Evolutionary conservation across 2,113 vertebrate species (phyloP).

Genomic region (Edolisoma coerulescens): DNA sequence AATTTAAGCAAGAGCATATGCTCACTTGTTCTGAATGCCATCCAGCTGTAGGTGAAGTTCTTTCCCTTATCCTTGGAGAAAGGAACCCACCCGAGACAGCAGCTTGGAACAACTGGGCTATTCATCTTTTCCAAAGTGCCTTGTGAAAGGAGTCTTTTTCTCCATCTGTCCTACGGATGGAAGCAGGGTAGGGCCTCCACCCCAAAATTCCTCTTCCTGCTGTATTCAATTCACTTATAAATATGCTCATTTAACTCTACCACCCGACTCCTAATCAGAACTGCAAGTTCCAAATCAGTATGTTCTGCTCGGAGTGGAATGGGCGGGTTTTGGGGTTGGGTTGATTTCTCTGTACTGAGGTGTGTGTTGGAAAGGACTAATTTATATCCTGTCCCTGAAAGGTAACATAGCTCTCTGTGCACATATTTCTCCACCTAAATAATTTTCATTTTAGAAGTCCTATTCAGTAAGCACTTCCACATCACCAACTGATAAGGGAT

Average conservation of each 20-base stretch:
- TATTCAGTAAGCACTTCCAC: neutral
- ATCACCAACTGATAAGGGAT: neutral
- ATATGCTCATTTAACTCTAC: neutral
- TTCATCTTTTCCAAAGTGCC: neutral
- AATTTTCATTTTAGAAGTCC: neutral
- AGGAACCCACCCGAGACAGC: neutral
- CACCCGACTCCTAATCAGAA: neutral
- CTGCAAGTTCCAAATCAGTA: neutral
- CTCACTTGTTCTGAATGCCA: neutral
- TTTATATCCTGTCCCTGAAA: neutral
- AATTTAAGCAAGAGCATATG: neutral
- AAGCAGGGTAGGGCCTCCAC: neutral
- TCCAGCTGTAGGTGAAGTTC: neutral
- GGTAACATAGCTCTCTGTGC: neutral
- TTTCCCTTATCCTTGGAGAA: neutral
- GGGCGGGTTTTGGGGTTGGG: neutral
- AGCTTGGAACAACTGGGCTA: neutral
- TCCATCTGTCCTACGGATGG: neutral
- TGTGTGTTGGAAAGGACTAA: neutral
- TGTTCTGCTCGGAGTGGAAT: neutral
- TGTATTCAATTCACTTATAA: neutral
- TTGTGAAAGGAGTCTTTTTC: neutral
- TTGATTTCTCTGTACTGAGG: neutral
- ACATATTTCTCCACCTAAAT: neutral
- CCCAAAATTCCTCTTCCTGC: neutral